phyloP scores from a whole-genome alignment of 2,797 vertebrate species.

The Mallotus villosus region DNA sequence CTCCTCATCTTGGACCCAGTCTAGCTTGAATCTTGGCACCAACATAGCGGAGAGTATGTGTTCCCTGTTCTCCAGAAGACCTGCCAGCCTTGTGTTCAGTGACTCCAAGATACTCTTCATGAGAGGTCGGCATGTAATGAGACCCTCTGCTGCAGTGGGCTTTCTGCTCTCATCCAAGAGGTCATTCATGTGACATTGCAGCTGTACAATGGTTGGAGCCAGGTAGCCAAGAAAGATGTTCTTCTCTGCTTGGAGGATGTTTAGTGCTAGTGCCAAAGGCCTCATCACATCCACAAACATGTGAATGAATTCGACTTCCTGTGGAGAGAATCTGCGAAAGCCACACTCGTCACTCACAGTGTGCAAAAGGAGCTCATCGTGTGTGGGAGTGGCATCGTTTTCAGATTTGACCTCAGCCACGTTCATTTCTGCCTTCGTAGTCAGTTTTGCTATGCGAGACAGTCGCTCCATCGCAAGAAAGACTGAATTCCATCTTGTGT shows the following conservation, averaged over 20 bases:
- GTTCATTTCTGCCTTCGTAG: conserved; percentile 15
- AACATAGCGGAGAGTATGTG: conserved; percentile 26
- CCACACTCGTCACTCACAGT: conserved; percentile 33
- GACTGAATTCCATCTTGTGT: conserved; percentile 28
- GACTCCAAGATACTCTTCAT: conserved; percentile 23
- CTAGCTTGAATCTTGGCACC: conserved; percentile 22
- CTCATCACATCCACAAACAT: conserved; percentile 26
- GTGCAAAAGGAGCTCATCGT: conserved; percentile 25
- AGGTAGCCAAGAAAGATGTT: conserved; percentile 28
- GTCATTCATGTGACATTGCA: conserved; percentile 27
- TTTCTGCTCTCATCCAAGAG: conserved; percentile 29
- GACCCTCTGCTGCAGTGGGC: conserved; percentile 26
- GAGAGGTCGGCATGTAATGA: conserved; percentile 28
- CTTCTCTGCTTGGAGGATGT: conserved; percentile 27
- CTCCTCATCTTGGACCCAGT: conserved; percentile 24
- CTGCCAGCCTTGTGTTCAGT: conserved; percentile 26
- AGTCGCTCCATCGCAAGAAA: conserved; percentile 24
- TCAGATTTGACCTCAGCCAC: conserved; percentile 8
- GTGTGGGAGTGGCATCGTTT: conserved; percentile 9
- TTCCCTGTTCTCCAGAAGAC: conserved; percentile 20
- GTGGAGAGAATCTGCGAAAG: conserved; percentile 24
- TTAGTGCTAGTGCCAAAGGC: conserved; percentile 10
- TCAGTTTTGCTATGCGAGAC: conserved; percentile 32
- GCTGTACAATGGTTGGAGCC: conserved; percentile 34
- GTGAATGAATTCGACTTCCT: conserved; percentile 24